These are phyloP conservation scores for Tragelaphus scriptus DNA, from an alignment of 2,113 vertebrate genomes.

Conservation along the genomic window DNA sequence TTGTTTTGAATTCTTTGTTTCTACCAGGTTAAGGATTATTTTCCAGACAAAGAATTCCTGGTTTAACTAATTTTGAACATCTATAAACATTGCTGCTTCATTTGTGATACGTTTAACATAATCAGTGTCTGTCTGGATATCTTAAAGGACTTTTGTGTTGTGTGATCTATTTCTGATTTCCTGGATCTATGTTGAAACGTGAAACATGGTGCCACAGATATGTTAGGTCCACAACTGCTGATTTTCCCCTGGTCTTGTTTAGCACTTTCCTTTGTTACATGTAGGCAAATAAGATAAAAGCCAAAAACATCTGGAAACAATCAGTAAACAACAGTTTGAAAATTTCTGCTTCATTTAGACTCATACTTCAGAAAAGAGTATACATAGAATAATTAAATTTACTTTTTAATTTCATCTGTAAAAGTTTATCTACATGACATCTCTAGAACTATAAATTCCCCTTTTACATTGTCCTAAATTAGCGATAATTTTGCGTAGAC, in stretches of 20 bases:
- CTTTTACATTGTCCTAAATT: background rate
- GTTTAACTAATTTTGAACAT: background rate
- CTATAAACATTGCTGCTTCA: background rate
- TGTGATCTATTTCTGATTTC: background rate
- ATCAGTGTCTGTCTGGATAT: background rate
- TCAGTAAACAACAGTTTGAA: slow-evolving; percentile 59
- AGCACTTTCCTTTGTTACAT: background rate
- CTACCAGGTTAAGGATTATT: slow-evolving; percentile 1
- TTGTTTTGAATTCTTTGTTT: slow-evolving; percentile 42
- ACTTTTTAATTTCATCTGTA: slow-evolving; percentile 54
- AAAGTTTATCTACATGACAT: slow-evolving; percentile 21
- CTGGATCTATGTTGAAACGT: background rate
- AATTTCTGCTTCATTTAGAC: slow-evolving; percentile 60
- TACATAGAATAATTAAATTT: slow-evolving; percentile 44
- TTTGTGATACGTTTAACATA: background rate
- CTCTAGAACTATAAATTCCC: slow-evolving; percentile 14
- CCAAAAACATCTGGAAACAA: slow-evolving; percentile 58
- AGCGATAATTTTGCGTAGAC: background rate
- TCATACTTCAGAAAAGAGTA: slow-evolving; percentile 46
- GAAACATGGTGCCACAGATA: background rate
- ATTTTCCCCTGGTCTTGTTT: background rate
- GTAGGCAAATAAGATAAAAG: slow-evolving; percentile 16
- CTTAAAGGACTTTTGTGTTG: background rate
- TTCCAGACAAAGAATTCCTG: background rate
- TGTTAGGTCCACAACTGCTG: background rate